Conservation (phyloP, 1,140 invertebrate species). For the Xylocopa sonorina region DNA sequence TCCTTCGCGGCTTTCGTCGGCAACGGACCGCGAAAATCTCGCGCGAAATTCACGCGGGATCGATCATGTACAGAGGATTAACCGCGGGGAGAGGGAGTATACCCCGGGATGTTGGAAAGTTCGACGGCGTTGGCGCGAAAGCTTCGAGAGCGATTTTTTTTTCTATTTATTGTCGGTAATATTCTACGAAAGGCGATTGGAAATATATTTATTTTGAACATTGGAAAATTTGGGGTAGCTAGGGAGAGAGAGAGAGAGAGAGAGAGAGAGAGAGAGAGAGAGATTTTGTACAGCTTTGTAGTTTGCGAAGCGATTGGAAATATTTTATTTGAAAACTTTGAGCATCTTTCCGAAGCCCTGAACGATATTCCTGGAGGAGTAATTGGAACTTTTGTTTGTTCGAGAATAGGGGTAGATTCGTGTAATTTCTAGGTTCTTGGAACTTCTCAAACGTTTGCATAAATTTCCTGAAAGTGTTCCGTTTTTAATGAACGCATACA, state of each 20-base stretch:
- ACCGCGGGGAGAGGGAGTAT: background rate
- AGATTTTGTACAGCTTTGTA: no score
- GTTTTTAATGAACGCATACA: background rate
- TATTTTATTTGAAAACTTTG: no score
- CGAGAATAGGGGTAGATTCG: background rate
- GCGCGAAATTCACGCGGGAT: constrained; percentile 30
- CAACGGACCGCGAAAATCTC: constrained; percentile 51
- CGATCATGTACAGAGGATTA: constrained; percentile 36
- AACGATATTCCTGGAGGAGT: no score
- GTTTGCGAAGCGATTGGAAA: no score
- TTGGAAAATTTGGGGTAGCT: no score
- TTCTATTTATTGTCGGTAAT: background rate
- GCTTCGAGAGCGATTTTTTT: background rate
- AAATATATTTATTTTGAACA: no score
- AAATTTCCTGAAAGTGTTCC: background rate
- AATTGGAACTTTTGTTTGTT: background rate
- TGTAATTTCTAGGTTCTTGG: background rate
- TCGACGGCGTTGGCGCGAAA: background rate
- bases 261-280: no score
- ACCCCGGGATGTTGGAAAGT: background rate
- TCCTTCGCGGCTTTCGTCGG: constrained; percentile 28
- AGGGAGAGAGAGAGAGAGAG: no score
- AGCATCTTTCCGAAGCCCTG: no score
- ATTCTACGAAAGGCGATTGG: background rate
- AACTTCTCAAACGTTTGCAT: background rate